Percentiles rank a stretch among this genome's conserved stretches.
phyloP scores from a whole-genome alignment of 2,797 vertebrate species.

The Helarctos malayanus region DNA sequence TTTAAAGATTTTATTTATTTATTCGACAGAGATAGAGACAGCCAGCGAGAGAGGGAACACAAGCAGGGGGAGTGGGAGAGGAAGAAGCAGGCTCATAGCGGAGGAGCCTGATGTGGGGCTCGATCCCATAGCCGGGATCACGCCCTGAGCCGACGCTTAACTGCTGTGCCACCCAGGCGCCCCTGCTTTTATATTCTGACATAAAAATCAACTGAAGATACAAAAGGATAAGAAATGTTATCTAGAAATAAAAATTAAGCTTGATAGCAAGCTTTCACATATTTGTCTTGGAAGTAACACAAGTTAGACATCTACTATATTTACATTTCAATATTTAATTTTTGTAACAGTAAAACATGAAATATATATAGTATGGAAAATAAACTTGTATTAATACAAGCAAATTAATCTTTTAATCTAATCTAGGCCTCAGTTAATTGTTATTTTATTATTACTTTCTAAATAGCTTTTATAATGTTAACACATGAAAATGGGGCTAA shows the following conservation, averaged over 20 bases:
- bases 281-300: neutral
- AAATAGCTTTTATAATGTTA: neutral
- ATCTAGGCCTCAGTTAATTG: neutral
- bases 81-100: too few species aligned
- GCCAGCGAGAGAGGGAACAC: too few species aligned
- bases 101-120: too few species aligned
- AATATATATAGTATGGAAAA: neutral
- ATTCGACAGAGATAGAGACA: too few species aligned
- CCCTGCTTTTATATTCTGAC: neutral
- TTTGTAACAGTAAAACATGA: neutral
- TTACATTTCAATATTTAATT: conserved; percentile 37
- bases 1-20: neutral
- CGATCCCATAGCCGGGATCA: too few species aligned
- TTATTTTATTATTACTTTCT: conserved; percentile 25
- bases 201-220: conserved; percentile 37
- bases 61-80: too few species aligned
- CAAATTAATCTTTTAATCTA: conserved; percentile 28
- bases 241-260: neutral
- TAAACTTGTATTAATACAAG: neutral
- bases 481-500: neutral
- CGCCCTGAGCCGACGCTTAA: too few species aligned
- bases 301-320: neutral
- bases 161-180: too few species aligned
- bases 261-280: neutral
- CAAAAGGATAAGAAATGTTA: neutral